Base-by-base conservation (phyloP, 2,888 invertebrate species). In the Phyto melanocephala region DNA sequence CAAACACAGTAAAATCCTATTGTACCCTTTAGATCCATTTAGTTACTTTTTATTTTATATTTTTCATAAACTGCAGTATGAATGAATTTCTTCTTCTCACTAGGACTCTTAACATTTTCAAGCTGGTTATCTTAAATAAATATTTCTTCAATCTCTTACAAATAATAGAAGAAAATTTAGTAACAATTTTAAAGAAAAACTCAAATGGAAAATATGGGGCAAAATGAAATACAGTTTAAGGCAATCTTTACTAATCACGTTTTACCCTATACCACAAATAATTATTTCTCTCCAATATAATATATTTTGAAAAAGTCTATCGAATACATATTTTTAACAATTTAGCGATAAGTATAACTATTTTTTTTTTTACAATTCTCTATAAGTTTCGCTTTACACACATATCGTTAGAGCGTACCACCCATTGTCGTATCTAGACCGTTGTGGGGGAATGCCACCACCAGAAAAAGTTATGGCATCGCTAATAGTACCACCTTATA, bases 71-170 rank as follows among this genome's bases (percentile, higher is more conserved):
- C 62, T 28, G 15, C 62, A 63, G 45, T 45, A 63, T 45, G 45
- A 63, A 63, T 45, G 62, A 45, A 33, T 63, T 63, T 28, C 28
- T 63, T 63, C 24, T 45, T 63, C 28, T 45, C 74, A 63, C 54
- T 74, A 63, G 42, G 42, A 63, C 63, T 74, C 63, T 74, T 74
- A 63, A 74, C 63, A 42, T 42, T 74, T 74, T 63, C 40, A 42
- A 72, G 40, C 40, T 35, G 54, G 33, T 63, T 54, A 63, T 42
- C 62, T 63, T 63, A 20, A 8, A 22, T 40, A 22, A 1, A 11
- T 40, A 5, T 60, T 40, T n/a, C 40, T 60, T 28, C 28, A 28
- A 24, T 6, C 17, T 40, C 20, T 58, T 2, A 0, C 20, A 35
- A 37, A 58, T 37, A 58, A 13, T 17, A 58, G 28, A 28, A 37